These are phyloP conservation scores for Cairina moschata DNA, from an alignment of 2,113 vertebrate genomes.

Conservation along the genomic window DNA sequence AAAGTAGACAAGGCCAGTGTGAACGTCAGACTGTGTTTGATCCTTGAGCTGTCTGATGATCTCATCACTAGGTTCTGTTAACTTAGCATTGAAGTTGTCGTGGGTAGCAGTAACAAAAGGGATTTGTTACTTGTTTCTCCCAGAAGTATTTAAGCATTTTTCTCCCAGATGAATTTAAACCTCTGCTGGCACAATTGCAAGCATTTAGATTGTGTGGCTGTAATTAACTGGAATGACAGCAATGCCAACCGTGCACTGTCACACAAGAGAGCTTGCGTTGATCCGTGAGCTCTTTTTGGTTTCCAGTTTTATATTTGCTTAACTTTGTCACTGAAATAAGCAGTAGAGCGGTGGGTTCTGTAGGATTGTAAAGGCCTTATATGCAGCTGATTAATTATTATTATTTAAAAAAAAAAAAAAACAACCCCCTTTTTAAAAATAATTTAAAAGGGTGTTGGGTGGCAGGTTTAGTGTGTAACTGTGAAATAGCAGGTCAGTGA, in stretches of 20 bases:
- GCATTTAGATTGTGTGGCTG: neutral
- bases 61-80: neutral
- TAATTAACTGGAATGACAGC: constrained; percentile 8
- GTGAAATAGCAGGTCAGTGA: neutral
- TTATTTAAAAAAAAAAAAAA: too few relatives aligned
- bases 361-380: neutral
- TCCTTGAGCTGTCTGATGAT: neutral
- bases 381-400: neutral
- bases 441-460: neutral
- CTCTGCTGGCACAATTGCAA: neutral
- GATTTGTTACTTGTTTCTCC: neutral
- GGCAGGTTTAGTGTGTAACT: neutral
- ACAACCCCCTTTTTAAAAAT: neutral
- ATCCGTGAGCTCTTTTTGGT: constrained; percentile 28
- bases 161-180: neutral
- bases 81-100: neutral
- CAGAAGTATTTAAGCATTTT: neutral
- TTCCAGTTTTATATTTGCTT: constrained; percentile 41
- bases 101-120: neutral
- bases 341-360: neutral
- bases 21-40: neutral
- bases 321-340: neutral
- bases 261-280: constrained; percentile 7
- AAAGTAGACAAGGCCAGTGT: neutral
- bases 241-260: neutral